phyloP scores from a whole-genome alignment of 2,797 vertebrate species.

The Eptatretus atami region DNA sequence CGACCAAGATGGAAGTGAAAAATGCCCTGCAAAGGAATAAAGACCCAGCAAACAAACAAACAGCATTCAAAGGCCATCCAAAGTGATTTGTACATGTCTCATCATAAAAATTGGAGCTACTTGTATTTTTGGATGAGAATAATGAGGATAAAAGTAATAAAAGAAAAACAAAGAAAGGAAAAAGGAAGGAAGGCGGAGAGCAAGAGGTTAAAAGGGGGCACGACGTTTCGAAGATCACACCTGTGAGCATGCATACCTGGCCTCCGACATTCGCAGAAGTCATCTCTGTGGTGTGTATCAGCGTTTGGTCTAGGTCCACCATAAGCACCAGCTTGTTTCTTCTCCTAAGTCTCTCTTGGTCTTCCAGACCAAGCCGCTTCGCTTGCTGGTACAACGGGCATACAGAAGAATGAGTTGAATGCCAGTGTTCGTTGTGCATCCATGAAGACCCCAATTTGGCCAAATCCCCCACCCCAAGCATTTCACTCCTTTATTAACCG shows the following conservation, averaged over 20 bases:
- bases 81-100: no score
- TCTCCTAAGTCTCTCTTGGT: constrained; percentile 61
- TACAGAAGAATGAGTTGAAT: background rate
- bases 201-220: background rate
- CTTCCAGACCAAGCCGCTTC: constrained; percentile 53
- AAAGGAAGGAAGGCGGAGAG: background rate
- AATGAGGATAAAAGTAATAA: background rate
- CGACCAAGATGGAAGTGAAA: constrained; percentile 85
- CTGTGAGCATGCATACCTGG: constrained; percentile 20
- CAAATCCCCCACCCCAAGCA: no score
- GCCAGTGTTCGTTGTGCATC: no score
- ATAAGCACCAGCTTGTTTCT: constrained; percentile 77
- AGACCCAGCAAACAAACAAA: no score
- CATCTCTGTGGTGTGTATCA: constrained; percentile 91
- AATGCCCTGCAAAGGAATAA: constrained; percentile 31
- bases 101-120: no score
- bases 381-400: constrained; percentile 36
- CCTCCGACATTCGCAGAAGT: constrained; percentile 66
- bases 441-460: no score
- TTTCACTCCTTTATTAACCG: no score
- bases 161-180: background rate
- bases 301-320: constrained; percentile 89
- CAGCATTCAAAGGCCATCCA: no score
- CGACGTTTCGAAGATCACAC: no score
- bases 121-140: background rate